These are phyloP conservation scores for Drosophila hydei DNA, from an alignment of 1,140 invertebrate genomes.

Conservation along the genomic window DNA sequence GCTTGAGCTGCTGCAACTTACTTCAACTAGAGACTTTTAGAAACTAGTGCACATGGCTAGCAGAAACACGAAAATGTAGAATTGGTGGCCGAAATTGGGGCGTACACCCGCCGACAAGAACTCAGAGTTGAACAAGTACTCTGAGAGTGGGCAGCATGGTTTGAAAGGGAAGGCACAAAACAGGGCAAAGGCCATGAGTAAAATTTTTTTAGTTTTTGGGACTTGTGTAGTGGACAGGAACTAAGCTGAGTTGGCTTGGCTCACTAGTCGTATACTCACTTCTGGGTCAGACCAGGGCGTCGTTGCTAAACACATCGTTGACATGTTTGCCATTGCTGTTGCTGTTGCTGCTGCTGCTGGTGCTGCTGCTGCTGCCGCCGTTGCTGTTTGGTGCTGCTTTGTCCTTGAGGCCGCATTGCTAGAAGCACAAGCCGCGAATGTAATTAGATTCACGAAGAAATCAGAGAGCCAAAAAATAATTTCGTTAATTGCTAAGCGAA, in stretches of 20 bases:
- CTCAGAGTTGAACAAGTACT: conserved; percentile 75
- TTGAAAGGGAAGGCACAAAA: conserved; percentile 22
- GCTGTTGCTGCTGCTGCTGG: conserved; percentile 44
- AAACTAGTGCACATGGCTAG: conserved; percentile 70
- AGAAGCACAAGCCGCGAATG: conserved; percentile 18
- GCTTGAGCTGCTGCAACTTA: conserved; percentile 50
- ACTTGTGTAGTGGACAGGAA: conserved; percentile 5
- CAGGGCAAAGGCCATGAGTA: conserved; percentile 48
- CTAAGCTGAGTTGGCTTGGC: neutral
- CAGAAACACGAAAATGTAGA: conserved; percentile 72
- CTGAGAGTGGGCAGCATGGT: conserved; percentile 56
- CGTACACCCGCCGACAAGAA: conserved; percentile 67
- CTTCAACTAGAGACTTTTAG: conserved; percentile 73
- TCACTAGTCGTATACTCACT: conserved; percentile 64
- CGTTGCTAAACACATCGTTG: conserved; percentile 82
- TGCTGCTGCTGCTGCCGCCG: conserved; percentile 9
- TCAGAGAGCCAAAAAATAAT: conserved; percentile 45
- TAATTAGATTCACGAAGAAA: conserved; percentile 29
- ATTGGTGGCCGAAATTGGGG: conserved; percentile 57
- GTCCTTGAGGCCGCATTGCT: conserved; percentile 82
- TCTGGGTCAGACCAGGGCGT: conserved; percentile 80
- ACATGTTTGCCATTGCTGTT: conserved; percentile 73
- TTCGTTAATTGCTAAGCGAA: conserved; percentile 53
- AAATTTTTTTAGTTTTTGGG: conserved; percentile 40
- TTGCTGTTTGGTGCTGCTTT: conserved; percentile 46